A percentile compares a stretch with the other conserved stretches of the same genome.
These are phyloP conservation scores for Lutjanus erythropterus DNA, from an alignment of 2,113 vertebrate genomes.

Conservation along the genomic window DNA sequence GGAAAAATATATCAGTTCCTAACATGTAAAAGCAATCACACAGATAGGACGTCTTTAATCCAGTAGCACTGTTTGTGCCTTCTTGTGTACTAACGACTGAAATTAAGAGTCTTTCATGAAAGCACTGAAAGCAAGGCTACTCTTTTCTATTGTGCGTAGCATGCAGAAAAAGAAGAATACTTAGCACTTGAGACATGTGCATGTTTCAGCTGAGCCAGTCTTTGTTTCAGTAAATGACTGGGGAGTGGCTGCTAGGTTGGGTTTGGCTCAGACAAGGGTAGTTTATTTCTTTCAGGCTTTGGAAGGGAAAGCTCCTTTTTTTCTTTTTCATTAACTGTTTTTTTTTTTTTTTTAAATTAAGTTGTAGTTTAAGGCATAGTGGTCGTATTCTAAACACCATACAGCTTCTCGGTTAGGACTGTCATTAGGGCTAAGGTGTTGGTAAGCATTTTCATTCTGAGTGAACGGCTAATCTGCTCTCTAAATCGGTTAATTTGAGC, in stretches of 20 bases:
- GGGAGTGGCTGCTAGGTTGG: conserved; percentile 45
- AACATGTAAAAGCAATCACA: not conserved
- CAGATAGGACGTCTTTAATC: conserved; percentile 25
- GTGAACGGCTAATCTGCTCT: conserved; percentile 50
- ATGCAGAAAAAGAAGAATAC: conserved; percentile 56
- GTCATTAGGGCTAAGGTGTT: conserved; percentile 16
- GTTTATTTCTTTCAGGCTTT: conserved; percentile 11
- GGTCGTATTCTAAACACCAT: not conserved
- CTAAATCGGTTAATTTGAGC: conserved; percentile 37
- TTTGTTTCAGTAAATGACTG: conserved; percentile 48
- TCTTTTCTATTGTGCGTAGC: conserved; percentile 56
- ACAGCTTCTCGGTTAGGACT: not conserved
- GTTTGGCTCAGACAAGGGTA: conserved; percentile 16
- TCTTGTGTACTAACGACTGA: conserved; percentile 38
- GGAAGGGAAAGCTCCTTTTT: not conserved
- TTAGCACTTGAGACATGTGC: conserved; percentile 55
- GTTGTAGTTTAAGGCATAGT: not conserved
- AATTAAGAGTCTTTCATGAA: conserved; percentile 68
- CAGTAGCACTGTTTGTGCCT: not conserved
- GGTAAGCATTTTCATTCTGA: conserved; percentile 3
- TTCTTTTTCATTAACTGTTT: not conserved
- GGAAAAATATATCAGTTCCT: not conserved
- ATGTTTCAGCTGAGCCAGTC: conserved; percentile 45
- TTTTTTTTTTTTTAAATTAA: not conserved
- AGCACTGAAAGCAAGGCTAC: conserved; percentile 17